These are phyloP conservation scores for Ciconia stormi DNA, from an alignment of 2,113 vertebrate genomes.

Conservation along the genomic window DNA sequence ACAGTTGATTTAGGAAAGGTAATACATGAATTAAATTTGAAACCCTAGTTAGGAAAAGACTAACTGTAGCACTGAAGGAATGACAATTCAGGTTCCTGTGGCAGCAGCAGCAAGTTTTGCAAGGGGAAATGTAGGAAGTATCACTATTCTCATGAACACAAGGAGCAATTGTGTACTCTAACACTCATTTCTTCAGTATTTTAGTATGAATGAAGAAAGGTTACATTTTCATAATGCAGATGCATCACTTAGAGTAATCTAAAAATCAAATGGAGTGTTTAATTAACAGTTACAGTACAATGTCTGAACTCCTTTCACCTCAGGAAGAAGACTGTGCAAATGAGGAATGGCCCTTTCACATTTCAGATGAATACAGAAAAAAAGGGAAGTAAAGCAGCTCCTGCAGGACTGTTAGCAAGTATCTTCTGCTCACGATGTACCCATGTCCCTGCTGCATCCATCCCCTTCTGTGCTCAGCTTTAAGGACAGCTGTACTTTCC, in stretches of 20 bases:
- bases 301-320: constrained; percentile 40
- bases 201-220: constrained; percentile 46
- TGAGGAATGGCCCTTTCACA: constrained; percentile 36
- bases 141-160: neutral
- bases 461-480: neutral
- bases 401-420: neutral
- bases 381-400: neutral
- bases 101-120: neutral
- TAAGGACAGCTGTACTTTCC: constrained; percentile 41
- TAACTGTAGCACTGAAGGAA: constrained; percentile 21
- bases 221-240: constrained; percentile 47
- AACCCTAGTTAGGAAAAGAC: neutral
- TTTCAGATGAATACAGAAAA: constrained; percentile 1
- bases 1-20: neutral
- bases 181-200: neutral
- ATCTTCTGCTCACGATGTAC: neutral
- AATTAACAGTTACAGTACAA: constrained; percentile 61
- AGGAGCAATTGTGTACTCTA: neutral
- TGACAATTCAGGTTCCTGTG: neutral
- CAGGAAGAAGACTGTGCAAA: constrained; percentile 45
- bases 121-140: neutral
- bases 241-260: constrained; percentile 25
- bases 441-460: neutral
- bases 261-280: constrained; percentile 62
- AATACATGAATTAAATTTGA: constrained; percentile 20